A percentile compares a stretch with the other conserved stretches of the same genome.
These are phyloP conservation scores for Epizoanthus illoricatus DNA, from an alignment of 92 coral and sea anemone genomes.

Conservation along the genomic window DNA sequence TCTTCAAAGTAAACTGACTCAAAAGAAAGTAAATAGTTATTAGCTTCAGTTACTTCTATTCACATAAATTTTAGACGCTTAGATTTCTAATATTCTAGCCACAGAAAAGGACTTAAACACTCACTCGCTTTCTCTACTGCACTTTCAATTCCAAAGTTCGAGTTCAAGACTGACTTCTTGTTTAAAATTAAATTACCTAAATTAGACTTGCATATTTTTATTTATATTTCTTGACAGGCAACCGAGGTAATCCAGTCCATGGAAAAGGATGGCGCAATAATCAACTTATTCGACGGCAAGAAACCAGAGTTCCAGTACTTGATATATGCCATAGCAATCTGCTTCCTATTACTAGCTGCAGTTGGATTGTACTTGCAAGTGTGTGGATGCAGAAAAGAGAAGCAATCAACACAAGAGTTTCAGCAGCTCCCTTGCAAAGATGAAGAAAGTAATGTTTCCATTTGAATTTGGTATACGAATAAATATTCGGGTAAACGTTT, in stretches of 20 bases:
- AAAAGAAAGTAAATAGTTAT: too few relatives aligned
- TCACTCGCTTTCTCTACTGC: too few relatives aligned
- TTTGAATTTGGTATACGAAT: too few relatives aligned
- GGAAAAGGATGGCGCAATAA: slow-evolving; percentile 33
- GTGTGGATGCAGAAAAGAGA: not conserved
- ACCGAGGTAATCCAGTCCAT: slow-evolving; percentile 21
- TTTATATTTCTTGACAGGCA: not conserved
- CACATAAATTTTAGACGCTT: too few relatives aligned
- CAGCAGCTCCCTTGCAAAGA: not conserved
- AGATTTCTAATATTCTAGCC: too few relatives aligned
- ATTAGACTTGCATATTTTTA: not conserved
- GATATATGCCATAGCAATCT: slow-evolving; percentile 13
- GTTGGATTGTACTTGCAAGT: slow-evolving; percentile 23
- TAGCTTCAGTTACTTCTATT: too few relatives aligned
- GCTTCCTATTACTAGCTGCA: slow-evolving; percentile 12
- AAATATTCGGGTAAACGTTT: too few relatives aligned
- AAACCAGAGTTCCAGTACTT: slow-evolving; percentile 10
- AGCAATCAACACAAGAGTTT: not conserved
- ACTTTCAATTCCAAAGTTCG: too few relatives aligned
- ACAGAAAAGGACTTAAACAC: too few relatives aligned
- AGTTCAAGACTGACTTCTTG: too few relatives aligned
- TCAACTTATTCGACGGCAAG: slow-evolving; percentile 20
- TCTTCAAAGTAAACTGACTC: too few relatives aligned
- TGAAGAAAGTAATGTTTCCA: slow-evolving; percentile 26
- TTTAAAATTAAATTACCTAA: too few relatives aligned